These are phyloP conservation scores for Coryphaenoides rupestris DNA, from an alignment of 2,113 vertebrate species.

Conservation along the genomic window DNA sequence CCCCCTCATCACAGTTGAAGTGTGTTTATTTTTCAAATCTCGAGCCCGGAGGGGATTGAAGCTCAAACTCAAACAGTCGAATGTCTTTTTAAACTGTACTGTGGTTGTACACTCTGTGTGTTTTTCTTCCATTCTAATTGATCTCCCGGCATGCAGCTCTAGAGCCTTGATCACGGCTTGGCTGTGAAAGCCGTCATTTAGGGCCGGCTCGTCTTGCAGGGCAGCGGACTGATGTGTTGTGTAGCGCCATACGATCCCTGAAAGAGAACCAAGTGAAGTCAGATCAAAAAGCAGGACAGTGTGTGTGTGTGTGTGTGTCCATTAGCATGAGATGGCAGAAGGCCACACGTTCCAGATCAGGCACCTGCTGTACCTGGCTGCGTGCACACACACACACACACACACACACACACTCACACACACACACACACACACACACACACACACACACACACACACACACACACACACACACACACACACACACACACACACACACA, in stretches of 20 bases:
- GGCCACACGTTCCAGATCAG: constrained; percentile 68
- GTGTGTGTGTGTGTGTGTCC: constrained; percentile 27
- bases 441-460: no score
- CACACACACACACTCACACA: no score
- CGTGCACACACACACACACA: no score
- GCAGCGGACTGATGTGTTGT: constrained; percentile 13
- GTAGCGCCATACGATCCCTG: constrained; percentile 7
- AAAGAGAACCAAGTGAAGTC: constrained; percentile 25
- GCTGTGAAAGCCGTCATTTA: constrained; percentile 23
- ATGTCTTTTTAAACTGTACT: constrained; percentile 50
- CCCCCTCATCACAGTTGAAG: constrained; percentile 40
- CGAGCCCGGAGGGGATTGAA: constrained; percentile 41
- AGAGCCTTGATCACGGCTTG: background rate
- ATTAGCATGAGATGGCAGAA: constrained; percentile 56
- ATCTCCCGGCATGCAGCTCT: constrained; percentile 11
- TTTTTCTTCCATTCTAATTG: constrained; percentile 13
- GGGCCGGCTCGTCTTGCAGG: background rate
- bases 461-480: no score
- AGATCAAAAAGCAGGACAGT: constrained; percentile 34
- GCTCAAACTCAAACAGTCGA: constrained; percentile 23
- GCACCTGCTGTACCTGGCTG: constrained; percentile 47
- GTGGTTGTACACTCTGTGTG: constrained; percentile 30
- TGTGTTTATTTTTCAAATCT: constrained; percentile 43
- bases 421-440: no score
- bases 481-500: no score